A percentile compares a stretch with the other conserved stretches of the same genome.
Conservation (phyloP, 37 sponge, comb jelly and placozoan genomes). For the Eunapius fragilis region DNA sequence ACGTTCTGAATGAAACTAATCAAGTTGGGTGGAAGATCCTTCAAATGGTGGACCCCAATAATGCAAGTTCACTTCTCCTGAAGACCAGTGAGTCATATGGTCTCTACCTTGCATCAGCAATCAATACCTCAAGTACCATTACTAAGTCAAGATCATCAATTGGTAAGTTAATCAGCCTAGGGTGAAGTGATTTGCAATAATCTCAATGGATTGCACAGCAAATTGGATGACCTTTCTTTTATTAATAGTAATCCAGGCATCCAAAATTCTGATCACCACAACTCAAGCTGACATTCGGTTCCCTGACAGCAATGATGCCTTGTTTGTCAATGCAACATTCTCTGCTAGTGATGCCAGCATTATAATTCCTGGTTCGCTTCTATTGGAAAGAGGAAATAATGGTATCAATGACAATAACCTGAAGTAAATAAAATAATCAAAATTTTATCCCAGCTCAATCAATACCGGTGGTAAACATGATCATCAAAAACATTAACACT, state of each 20-base stretch:
- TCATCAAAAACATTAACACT: slow-evolving; percentile 9
- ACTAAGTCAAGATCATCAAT: background rate
- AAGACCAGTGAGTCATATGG: slow-evolving; percentile 35
- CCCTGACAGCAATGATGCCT: background rate
- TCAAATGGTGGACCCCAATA: slow-evolving; percentile 3
- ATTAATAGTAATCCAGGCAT: background rate
- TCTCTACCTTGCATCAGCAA: slow-evolving; percentile 5
- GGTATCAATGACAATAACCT: background rate
- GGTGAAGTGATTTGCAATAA: background rate
- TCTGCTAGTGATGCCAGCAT: background rate
- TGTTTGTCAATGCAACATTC: background rate
- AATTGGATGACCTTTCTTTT: background rate
- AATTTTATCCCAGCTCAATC: background rate
- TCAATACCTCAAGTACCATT: background rate
- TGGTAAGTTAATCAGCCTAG: too few relatives aligned
- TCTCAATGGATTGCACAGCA: background rate
- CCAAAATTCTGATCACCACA: background rate
- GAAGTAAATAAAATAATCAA: background rate
- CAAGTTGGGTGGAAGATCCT: slow-evolving; percentile 1
- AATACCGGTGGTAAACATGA: slow-evolving; percentile 13
- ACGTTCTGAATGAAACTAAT: slow-evolving; percentile 1
- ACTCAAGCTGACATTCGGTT: background rate
- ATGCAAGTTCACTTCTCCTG: slow-evolving; percentile 8
- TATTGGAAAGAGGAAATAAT: background rate
- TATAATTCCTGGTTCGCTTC: background rate